Conservation (phyloP, 2,113 vertebrate genomes). For the Scomber scombrus region DNA sequence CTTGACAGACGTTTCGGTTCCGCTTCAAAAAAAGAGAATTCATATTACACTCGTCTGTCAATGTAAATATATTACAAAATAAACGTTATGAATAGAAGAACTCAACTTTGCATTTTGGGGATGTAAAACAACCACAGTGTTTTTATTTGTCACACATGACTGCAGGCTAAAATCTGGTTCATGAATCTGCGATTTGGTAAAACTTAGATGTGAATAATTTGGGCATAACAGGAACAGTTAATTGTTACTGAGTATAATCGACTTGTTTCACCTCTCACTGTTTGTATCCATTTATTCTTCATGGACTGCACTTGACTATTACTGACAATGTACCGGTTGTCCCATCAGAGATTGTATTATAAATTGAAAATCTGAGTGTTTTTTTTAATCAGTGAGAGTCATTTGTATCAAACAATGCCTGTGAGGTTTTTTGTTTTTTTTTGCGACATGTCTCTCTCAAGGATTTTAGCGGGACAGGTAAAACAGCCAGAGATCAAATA, state of each 20-base stretch:
- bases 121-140: neutral
- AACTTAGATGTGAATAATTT: no score
- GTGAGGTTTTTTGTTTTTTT: neutral
- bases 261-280: neutral
- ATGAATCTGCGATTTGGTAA: neutral
- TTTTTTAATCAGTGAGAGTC: neutral
- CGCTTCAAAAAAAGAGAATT: conserved; percentile 32
- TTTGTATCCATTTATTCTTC: neutral
- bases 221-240: neutral
- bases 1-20: conserved; percentile 49
- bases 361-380: neutral
- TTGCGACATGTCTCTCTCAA: neutral
- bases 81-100: neutral
- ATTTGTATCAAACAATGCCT: conserved; percentile 8
- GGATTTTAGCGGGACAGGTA: neutral
- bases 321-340: neutral
- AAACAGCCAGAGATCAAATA: conserved; percentile 36
- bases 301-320: neutral
- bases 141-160: neutral
- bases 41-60: conserved; percentile 48
- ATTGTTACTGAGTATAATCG: no score
- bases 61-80: conserved; percentile 29
- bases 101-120: neutral
- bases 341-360: neutral
- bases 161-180: neutral